A percentile compares a stretch with the other conserved stretches of the same genome.
These are phyloP conservation scores for Drosophila mercatorum DNA, from an alignment of 2,888 invertebrate genomes.

Conservation along the genomic window DNA sequence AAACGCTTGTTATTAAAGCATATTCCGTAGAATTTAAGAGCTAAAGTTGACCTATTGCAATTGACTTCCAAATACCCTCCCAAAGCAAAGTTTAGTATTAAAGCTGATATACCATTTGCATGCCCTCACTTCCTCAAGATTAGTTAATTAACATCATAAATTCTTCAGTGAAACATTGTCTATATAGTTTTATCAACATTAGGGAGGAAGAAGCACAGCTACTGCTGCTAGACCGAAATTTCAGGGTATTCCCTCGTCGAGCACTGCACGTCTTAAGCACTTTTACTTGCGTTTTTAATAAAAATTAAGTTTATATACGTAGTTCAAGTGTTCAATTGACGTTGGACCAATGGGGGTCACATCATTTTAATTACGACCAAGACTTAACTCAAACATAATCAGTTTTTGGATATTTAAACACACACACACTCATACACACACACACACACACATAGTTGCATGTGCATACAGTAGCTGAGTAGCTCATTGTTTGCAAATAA, in stretches of 20 bases:
- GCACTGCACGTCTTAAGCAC: background rate
- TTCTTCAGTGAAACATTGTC: too few species aligned
- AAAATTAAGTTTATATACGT: background rate
- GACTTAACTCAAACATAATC: slow-evolving; percentile 60
- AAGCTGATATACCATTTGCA: too few species aligned
- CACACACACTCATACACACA: background rate
- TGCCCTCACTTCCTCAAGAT: too few species aligned
- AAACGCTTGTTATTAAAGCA: too few species aligned
- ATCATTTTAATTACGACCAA: slow-evolving; percentile 71
- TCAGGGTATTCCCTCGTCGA: background rate
- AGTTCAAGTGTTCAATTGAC: slow-evolving; percentile 18
- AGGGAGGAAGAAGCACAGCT: too few species aligned
- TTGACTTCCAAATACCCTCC: too few species aligned
- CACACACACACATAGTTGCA: background rate
- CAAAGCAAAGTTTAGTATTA: too few species aligned
- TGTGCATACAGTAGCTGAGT: slow-evolving; percentile 15
- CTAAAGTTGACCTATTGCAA: too few species aligned
- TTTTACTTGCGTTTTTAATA: background rate
- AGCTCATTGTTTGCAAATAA: slow-evolving; percentile 73
- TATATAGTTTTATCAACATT: too few species aligned
- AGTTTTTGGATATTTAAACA: slow-evolving; percentile 6
- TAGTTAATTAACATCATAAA: too few species aligned
- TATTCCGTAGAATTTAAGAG: too few species aligned
- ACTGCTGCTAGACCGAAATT: too few species aligned
- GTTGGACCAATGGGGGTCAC: slow-evolving; percentile 43